phyloP scores from a whole-genome alignment of 2,888 invertebrate species.

The Nomada ruficornis region DNA sequence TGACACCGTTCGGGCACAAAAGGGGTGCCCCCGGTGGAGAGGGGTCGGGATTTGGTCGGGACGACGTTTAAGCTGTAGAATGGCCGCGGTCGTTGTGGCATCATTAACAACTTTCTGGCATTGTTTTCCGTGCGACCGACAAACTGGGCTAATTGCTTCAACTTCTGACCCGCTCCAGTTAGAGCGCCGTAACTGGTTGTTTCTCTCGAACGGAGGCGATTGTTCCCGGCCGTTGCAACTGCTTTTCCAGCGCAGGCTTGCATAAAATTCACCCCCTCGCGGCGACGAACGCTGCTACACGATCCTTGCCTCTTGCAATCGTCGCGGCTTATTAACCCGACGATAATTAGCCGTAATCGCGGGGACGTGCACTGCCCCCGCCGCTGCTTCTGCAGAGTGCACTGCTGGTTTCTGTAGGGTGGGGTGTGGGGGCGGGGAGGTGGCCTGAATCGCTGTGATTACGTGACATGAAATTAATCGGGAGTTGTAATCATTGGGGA shows the following conservation, averaged over 20 bases:
- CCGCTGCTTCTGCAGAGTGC: background rate
- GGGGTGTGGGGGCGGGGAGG: background rate
- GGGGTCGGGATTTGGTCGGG: slow-evolving; percentile 60
- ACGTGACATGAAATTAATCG: slow-evolving; percentile 35
- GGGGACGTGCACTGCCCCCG: slow-evolving; percentile 43
- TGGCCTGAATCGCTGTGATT: slow-evolving; percentile 25
- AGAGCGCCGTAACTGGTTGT: slow-evolving; percentile 70
- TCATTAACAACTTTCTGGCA: slow-evolving; percentile 80
- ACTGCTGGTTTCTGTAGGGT: slow-evolving; percentile 8
- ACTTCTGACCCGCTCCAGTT: slow-evolving; percentile 76
- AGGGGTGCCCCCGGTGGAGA: slow-evolving; percentile 17
- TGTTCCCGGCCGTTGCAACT: slow-evolving; percentile 50
- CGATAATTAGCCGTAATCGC: slow-evolving; percentile 71
- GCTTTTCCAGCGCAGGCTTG: slow-evolving; percentile 33
- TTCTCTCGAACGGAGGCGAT: slow-evolving; percentile 60
- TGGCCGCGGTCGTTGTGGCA: slow-evolving; percentile 72
- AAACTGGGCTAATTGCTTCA: slow-evolving; percentile 81
- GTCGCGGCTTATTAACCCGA: slow-evolving; percentile 68
- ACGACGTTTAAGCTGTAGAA: slow-evolving; percentile 74
- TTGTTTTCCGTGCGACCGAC: slow-evolving; percentile 77
- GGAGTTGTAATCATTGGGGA: background rate
- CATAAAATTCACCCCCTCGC: slow-evolving; percentile 54
- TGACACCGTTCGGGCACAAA: slow-evolving; percentile 35
- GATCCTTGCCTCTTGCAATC: slow-evolving; percentile 42
- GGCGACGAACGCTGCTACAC: slow-evolving; percentile 39